Conservation (phyloP, 2,888 invertebrate species). For the Drosophila tanythrix region DNA sequence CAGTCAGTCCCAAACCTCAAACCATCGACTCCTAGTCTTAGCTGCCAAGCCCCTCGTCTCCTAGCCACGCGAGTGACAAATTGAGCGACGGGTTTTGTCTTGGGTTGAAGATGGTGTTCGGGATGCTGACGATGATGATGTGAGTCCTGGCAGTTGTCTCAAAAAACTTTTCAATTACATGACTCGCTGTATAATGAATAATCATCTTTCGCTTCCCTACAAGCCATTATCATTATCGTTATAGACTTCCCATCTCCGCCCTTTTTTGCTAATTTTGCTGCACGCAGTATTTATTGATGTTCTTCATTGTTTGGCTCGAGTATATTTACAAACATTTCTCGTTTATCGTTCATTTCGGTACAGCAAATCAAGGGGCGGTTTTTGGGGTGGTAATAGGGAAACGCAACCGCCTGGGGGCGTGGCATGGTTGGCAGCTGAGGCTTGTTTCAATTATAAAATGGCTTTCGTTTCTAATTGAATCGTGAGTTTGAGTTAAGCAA, state of each 20-base stretch:
- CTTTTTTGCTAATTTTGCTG: conserved; percentile 22
- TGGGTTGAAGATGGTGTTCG: conserved; percentile 20
- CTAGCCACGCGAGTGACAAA: conserved; percentile 67
- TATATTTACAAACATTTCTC: conserved; percentile 34
- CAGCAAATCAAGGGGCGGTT: conserved; percentile 19
- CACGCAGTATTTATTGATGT: conserved; percentile 64
- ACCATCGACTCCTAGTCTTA: conserved; percentile 16
- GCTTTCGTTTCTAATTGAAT: conserved; percentile 82
- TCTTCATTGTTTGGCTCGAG: conserved; percentile 45
- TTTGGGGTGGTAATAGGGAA: neutral
- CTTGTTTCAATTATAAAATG: conserved; percentile 82
- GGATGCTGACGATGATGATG: conserved; percentile 21
- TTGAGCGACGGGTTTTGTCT: conserved; percentile 65
- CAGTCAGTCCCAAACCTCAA: conserved; percentile 38
- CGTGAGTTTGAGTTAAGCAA: conserved; percentile 64
- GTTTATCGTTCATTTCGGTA: conserved; percentile 19
- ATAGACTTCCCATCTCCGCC: neutral
- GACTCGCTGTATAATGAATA: conserved; percentile 52
- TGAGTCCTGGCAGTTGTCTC: conserved; percentile 27
- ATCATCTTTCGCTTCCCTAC: conserved; percentile 34
- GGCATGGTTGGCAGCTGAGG: conserved; percentile 24
- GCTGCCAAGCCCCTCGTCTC: conserved; percentile 54
- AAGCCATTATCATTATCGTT: conserved; percentile 44
- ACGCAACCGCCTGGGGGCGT: conserved; percentile 10
- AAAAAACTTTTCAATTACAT: conserved; percentile 74